phyloP scores from a whole-genome alignment of 1,140 invertebrate species.

The Chrysopa pallens region DNA sequence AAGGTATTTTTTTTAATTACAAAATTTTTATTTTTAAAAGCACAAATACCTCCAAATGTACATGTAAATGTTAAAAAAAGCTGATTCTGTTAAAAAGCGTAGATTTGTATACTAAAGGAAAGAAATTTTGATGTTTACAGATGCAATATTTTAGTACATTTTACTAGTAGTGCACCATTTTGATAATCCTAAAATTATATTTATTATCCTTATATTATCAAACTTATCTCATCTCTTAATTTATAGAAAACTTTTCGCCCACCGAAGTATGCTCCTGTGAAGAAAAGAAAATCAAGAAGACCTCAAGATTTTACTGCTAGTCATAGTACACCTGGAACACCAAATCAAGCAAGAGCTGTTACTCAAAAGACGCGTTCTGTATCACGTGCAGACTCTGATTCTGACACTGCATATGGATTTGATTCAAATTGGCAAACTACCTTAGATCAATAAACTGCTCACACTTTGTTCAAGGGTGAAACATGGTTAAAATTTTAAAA shows the following conservation, averaged over 20 bases:
- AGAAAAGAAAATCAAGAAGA: conserved; percentile 36
- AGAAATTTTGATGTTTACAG: no score
- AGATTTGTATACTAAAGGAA: no score
- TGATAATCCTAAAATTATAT: no score
- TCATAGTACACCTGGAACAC: conserved; percentile 39
- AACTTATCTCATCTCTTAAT: conserved; percentile 15
- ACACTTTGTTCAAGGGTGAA: no score
- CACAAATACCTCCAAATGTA: no score
- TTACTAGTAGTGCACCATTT: no score
- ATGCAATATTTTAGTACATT: no score
- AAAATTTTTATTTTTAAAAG: no score
- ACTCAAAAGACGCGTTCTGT: conserved; percentile 10
- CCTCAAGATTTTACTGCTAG: conserved; percentile 19
- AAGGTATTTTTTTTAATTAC: conserved; percentile 1
- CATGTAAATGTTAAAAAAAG: conserved; percentile 3
- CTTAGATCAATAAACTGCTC: no score
- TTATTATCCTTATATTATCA: no score
- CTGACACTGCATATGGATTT: conserved; percentile 65
- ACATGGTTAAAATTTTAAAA: no score
- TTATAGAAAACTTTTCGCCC: conserved; percentile 44
- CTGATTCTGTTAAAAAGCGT: no score
- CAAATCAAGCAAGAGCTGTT: conserved; percentile 29
- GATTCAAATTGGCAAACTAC: conserved; percentile 44
- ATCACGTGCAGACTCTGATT: conserved; percentile 43
- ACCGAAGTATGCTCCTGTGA: conserved; percentile 42